phyloP scores from a whole-genome alignment of 1,140 invertebrate species.

The Eulimnadia texana region DNA sequence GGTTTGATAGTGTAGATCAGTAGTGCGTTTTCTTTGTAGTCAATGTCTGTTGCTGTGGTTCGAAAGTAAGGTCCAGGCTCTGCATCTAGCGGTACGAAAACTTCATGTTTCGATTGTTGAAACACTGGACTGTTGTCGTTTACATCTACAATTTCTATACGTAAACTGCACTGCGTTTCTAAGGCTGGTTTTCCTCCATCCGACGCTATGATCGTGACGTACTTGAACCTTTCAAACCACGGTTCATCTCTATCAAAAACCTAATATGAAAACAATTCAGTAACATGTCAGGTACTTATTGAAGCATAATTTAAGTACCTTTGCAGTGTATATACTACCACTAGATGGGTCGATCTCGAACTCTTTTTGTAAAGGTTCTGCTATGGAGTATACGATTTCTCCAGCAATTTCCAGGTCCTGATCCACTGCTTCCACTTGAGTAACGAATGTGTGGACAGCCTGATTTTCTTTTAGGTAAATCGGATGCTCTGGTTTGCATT shows the following conservation, averaged over 20 bases:
- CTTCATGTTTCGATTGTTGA: background rate
- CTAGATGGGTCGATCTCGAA: constrained; percentile 10
- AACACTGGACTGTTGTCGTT: constrained; percentile 67
- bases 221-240: constrained; percentile 62
- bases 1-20: constrained; percentile 53
- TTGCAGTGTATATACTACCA: background rate
- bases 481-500: background rate
- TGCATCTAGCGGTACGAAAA: background rate
- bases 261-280: background rate
- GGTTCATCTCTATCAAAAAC: constrained; percentile 70
- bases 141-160: constrained; percentile 68
- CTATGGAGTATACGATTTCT: constrained; percentile 6
- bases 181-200: constrained; percentile 70
- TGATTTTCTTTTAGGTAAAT: constrained; percentile 2
- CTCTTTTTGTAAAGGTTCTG: background rate
- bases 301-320: constrained; percentile 1
- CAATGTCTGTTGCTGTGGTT: background rate
- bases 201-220: constrained; percentile 61
- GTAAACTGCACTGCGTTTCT: constrained; percentile 73
- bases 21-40: constrained; percentile 48
- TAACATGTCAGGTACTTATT: background rate
- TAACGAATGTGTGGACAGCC: background rate
- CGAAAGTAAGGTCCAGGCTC: background rate
- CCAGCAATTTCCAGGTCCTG: constrained; percentile 9
- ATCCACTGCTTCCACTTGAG: constrained; percentile 7